phyloP scores from a whole-genome alignment of 2,113 vertebrate species.

The Candoia aspera region DNA sequence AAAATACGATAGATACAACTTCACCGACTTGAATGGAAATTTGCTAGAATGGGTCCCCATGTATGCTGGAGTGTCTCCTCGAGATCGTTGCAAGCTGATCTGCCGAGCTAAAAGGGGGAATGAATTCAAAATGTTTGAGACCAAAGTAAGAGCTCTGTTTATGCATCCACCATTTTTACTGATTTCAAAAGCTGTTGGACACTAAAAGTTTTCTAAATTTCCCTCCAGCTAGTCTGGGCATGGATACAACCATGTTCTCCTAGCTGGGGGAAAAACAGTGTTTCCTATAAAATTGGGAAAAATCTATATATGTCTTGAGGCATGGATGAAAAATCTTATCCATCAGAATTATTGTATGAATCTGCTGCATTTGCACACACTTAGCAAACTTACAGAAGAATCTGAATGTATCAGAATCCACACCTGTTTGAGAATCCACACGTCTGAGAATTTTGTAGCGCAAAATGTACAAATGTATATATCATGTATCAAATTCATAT shows the following conservation, averaged over 20 bases:
- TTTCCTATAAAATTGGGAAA: background rate
- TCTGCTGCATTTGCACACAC: background rate
- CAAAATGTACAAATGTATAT: background rate
- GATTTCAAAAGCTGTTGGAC: rapidly evolving
- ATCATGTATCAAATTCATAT: background rate
- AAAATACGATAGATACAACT: conserved; percentile 87
- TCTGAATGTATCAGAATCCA: background rate
- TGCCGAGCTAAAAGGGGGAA: conserved; percentile 88
- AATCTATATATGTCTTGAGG: background rate
- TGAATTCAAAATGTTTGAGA: conserved; percentile 95
- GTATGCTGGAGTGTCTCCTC: conserved; percentile 88
- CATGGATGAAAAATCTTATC: background rate
- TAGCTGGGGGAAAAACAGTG: background rate
- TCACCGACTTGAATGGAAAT: conserved; percentile 83
- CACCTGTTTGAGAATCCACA: background rate
- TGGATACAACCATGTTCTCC: background rate
- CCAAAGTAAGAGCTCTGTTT: conserved; percentile 79
- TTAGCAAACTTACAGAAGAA: background rate
- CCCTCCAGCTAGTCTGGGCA: background rate
- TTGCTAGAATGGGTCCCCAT: conserved; percentile 92
- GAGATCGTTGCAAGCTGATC: conserved; percentile 93
- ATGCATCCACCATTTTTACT: rapidly evolving
- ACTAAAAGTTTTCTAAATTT: background rate
- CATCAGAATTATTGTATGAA: background rate
- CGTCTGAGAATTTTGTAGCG: background rate